Evolutionary conservation across 2,888 invertebrate genomes (phyloP).

Genomic region (Platypus cylindrus): DNA sequence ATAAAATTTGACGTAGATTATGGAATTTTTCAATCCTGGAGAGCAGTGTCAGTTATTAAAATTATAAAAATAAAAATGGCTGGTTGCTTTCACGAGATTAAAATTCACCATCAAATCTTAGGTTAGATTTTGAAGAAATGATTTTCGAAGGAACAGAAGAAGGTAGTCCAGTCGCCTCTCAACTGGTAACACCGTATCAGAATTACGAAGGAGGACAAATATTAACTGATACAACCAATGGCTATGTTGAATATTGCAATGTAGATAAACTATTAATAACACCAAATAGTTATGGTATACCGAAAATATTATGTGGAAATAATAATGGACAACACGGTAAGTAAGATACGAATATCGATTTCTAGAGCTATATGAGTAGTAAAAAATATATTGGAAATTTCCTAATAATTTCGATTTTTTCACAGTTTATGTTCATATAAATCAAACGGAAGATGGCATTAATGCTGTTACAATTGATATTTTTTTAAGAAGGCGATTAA

Average conservation of each 20-base stretch:
- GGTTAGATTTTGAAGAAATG: constrained; percentile 45
- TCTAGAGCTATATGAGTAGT: too few species aligned
- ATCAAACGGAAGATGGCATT: constrained; percentile 19
- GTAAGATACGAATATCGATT: constrained; percentile 17
- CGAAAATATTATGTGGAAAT: constrained; percentile 46
- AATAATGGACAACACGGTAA: constrained; percentile 50
- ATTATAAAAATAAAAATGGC: constrained; percentile 2
- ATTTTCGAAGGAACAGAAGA: constrained; percentile 35
- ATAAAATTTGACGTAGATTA: too few species aligned
- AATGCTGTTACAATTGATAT: constrained; percentile 20
- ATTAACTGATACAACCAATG: too few species aligned
- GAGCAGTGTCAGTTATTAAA: too few species aligned
- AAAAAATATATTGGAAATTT: constrained; percentile 1
- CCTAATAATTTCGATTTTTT: not conserved
- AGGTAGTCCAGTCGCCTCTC: too few species aligned
- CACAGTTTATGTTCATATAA: constrained; percentile 24
- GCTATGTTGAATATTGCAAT: constrained; percentile 33
- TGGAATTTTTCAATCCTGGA: too few species aligned
- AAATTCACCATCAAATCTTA: constrained; percentile 17
- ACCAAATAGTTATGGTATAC: constrained; percentile 40
- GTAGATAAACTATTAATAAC: constrained; percentile 42
- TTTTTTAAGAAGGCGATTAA: constrained; percentile 36
- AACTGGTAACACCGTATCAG: too few species aligned
- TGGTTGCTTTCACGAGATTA: too few species aligned
- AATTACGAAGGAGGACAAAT: too few species aligned